phyloP scores from a whole-genome alignment of 2,888 invertebrate species.

The Patella depressa region DNA sequence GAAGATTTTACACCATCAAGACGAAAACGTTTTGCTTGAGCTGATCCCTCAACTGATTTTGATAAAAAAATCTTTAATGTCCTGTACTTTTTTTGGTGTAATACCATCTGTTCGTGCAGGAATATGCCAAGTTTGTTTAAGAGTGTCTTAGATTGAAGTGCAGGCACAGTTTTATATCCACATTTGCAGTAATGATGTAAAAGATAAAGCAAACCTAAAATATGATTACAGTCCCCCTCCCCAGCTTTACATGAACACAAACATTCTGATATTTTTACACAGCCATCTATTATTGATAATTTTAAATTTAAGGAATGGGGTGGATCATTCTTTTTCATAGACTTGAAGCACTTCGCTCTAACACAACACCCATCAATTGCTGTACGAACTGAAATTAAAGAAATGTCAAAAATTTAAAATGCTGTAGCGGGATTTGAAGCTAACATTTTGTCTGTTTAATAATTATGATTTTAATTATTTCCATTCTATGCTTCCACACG shows the following conservation, averaged over 20 bases:
- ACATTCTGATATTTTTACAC: not conserved
- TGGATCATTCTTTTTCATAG: not conserved
- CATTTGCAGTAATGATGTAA: not conserved
- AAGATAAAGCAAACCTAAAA: not conserved
- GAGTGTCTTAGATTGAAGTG: not conserved
- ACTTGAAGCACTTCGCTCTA: not conserved
- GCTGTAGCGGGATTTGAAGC: no score
- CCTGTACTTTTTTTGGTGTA: not conserved
- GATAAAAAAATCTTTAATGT: not conserved
- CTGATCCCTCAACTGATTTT: not conserved
- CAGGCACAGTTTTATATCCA: not conserved
- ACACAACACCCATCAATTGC: not conserved
- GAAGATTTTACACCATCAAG: not conserved
- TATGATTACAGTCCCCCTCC: not conserved
- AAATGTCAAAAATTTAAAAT: not conserved
- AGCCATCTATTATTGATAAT: not conserved
- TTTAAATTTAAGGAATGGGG: not conserved
- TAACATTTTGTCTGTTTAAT: no score
- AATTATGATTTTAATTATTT: no score
- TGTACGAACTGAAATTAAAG: not conserved
- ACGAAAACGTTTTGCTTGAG: not conserved
- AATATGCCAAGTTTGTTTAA: not conserved
- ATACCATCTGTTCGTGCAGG: not conserved
- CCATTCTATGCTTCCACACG: no score
- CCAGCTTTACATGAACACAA: conserved; percentile 1